Conservation (phyloP, 2,113 vertebrate genomes). For the Abramis brama region DNA sequence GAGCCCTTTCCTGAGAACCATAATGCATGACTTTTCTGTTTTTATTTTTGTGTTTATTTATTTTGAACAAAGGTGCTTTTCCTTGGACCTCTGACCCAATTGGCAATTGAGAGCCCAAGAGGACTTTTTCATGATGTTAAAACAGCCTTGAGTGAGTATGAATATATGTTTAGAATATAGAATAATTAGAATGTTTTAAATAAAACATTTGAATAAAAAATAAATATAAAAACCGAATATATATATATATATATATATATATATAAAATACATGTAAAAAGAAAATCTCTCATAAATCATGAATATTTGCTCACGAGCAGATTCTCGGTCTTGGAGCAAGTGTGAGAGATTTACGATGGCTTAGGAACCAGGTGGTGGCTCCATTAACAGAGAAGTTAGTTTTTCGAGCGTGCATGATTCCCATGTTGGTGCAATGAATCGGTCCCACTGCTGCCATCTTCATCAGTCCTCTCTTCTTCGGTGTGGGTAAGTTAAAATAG, state of each 20-base stretch:
- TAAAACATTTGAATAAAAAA: no score
- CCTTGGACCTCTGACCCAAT: constrained; percentile 74
- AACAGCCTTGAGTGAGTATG: constrained; percentile 72
- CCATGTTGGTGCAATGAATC: constrained; percentile 80
- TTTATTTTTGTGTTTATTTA: background rate
- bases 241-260: no score
- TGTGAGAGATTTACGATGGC: background rate
- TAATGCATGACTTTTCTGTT: no score
- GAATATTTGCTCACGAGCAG: background rate
- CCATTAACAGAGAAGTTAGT: constrained; percentile 65
- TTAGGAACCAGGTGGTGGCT: constrained; percentile 7
- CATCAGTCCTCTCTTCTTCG: constrained; percentile 80
- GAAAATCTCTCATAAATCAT: background rate
- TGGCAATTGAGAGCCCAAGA: constrained; percentile 69
- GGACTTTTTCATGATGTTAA: constrained; percentile 57
- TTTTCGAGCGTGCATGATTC: constrained; percentile 80
- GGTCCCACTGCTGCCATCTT: constrained; percentile 76
- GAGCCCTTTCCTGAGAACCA: no score
- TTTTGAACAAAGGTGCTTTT: constrained; percentile 70
- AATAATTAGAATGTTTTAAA: no score
- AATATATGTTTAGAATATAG: background rate
- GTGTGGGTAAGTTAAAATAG: constrained; percentile 72
- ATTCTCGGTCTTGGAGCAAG: constrained; percentile 6
- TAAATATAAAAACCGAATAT: no score
- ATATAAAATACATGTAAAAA: no score